Evolutionary conservation across 2,797 vertebrate species (phyloP).

Genomic region (Apogon talboti): DNA sequence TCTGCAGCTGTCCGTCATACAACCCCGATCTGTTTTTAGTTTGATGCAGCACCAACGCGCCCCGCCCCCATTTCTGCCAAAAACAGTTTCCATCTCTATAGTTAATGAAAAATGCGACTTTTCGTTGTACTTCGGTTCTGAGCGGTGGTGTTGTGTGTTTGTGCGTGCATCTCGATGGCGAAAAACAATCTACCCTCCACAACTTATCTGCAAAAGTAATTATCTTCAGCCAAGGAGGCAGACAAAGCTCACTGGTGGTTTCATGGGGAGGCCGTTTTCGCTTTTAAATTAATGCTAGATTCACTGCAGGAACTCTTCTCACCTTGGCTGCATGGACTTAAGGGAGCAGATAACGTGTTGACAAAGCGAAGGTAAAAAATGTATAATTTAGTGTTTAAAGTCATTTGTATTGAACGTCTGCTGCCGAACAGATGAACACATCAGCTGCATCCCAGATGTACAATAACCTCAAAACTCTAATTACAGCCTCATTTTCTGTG

Average conservation of each 20-base stretch:
- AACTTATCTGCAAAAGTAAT: neutral
- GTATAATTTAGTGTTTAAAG: neutral
- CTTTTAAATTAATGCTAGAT: slow-evolving; percentile 3
- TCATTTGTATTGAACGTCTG: neutral
- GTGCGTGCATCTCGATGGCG: neutral
- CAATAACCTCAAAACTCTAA: slow-evolving; percentile 38
- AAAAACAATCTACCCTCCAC: slow-evolving; percentile 11
- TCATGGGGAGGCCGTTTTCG: neutral
- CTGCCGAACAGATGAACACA: slow-evolving; percentile 36
- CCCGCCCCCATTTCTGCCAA: neutral
- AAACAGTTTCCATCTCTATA: neutral
- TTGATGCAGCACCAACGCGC: neutral
- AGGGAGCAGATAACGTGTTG: neutral
- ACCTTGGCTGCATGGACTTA: neutral
- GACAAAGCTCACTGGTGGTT: slow-evolving; percentile 1
- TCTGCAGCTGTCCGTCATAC: neutral
- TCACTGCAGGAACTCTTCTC: neutral
- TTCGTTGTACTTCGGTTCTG: neutral
- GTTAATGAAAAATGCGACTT: neutral
- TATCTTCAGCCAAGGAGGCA: neutral
- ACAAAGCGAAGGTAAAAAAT: neutral
- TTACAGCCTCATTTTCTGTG: slow-evolving; percentile 33
- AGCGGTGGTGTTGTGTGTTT: neutral
- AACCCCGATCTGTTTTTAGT: neutral
- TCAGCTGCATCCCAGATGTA: slow-evolving; percentile 6